Base-by-base conservation (phyloP, 2,797 vertebrate species). In the Gallinago nigripennis region DNA sequence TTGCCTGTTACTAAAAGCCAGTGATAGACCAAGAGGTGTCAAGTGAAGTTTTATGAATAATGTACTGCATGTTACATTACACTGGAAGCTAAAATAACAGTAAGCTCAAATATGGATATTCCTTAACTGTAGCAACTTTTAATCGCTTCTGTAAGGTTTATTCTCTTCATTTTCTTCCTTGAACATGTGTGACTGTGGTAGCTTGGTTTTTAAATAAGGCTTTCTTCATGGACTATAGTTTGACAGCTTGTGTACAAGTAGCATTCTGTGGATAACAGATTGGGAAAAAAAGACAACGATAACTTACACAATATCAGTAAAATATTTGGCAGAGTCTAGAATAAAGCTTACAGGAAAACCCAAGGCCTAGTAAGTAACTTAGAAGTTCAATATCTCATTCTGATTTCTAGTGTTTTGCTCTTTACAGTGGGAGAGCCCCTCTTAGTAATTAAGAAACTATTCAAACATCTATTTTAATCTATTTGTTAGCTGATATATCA, bases 1-100 rank as follows among this genome's bases (percentile, higher is more conserved):
- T 2, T 8, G 2, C 11, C 8, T 21, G 4, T 54, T 41, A 12
- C 12, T 71, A 53, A 50, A 53, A 2, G 0, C 7, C 24, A 20
- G 6, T 2, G 3, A 21, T 16, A 69, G 54, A 51, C 9, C 7
- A 41, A 63, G 11, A 72, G 9, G 6, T 9, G 2, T 63, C 20
- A 82, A 10, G 2, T 12, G 7, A 53, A 73, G 6, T 80, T 72
- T 82, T 51, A 39, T 17, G 24, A 65, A 89, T 71, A 73, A 35
- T 10, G 2, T 21, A 54, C 31, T 77, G 10, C 18, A 23, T 20
- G 11, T 30, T 82, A 23, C 2, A 1, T 51, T 54, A 76, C 12
- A 50, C 35, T n/a, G 33, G 65, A 77, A 90, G 12, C 5, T 82
- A 82, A 84, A 89, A n/a, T 28, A 69, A 24, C 15, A 65, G 19